These are phyloP conservation scores for Laodelphax striatellus DNA, from an alignment of 1,140 invertebrate species.

Conservation along the genomic window DNA sequence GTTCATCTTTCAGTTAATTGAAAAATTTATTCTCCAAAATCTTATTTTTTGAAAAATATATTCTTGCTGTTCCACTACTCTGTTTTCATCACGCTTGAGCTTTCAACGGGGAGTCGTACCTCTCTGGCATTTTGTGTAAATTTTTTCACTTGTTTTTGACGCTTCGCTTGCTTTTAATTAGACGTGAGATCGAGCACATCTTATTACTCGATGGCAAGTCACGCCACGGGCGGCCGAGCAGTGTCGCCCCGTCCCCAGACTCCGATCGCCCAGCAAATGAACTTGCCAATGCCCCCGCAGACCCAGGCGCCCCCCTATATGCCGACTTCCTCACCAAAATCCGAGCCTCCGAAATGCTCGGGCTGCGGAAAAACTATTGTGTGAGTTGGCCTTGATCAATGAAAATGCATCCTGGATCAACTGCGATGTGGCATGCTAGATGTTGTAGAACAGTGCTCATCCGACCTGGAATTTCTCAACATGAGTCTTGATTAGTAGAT, in stretches of 20 bases:
- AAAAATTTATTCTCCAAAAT: too few relatives aligned
- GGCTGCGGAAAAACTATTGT: conserved; percentile 62
- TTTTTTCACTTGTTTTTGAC: too few relatives aligned
- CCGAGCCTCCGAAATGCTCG: conserved; percentile 49
- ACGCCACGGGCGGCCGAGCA: conserved; percentile 44
- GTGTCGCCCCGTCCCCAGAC: conserved; percentile 36
- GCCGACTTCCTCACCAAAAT: conserved; percentile 27
- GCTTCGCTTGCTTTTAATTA: too few relatives aligned
- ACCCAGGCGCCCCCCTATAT: conserved; percentile 25
- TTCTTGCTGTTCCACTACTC: too few relatives aligned
- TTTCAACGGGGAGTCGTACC: too few relatives aligned
- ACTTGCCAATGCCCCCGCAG: conserved; percentile 20
- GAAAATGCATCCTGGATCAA: conserved; percentile 6
- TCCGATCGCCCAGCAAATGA: conserved; percentile 29
- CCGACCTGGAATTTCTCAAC: too few relatives aligned
- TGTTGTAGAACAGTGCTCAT: too few relatives aligned
- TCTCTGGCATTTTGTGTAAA: too few relatives aligned
- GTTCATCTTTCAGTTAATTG: too few relatives aligned
- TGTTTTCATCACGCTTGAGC: too few relatives aligned
- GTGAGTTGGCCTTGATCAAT: conserved; percentile 50
- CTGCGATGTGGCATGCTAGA: not conserved
- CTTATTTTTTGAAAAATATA: too few relatives aligned
- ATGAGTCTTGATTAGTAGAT: too few relatives aligned
- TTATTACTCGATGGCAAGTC: conserved; percentile 47
- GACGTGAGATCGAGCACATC: conserved; percentile 34